These are phyloP conservation scores for Tetragonula clypearis DNA, from an alignment of 1,140 invertebrate genomes.

Conservation along the genomic window DNA sequence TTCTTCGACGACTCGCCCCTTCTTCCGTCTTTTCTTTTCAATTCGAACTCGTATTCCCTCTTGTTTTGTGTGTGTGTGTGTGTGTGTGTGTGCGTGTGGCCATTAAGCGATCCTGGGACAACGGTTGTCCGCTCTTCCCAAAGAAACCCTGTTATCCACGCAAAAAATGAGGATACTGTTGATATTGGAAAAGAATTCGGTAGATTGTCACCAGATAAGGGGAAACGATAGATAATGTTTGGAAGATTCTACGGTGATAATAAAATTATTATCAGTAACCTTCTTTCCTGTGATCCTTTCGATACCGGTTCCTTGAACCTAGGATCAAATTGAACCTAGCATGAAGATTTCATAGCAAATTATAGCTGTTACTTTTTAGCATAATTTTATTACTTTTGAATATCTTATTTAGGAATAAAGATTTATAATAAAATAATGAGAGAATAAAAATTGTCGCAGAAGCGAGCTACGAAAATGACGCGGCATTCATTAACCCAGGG, in stretches of 20 bases:
- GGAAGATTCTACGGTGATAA: neutral
- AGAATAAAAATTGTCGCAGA: too few relatives aligned
- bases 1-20: conserved; percentile 25
- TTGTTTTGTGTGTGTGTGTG: neutral
- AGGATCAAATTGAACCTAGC: too few relatives aligned
- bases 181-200: neutral
- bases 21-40: conserved; percentile 23
- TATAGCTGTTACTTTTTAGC: too few relatives aligned
- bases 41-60: conserved; percentile 23
- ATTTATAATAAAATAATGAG: too few relatives aligned
- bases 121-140: neutral
- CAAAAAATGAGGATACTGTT: neutral
- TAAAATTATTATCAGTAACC: neutral
- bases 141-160: neutral
- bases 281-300: neutral
- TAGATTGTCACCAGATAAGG: neutral
- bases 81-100: conserved; percentile 36
- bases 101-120: conserved; percentile 65
- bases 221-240: neutral
- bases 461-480: too few relatives aligned
- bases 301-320: too few relatives aligned
- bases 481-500: too few relatives aligned
- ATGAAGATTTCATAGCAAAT: too few relatives aligned
- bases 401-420: too few relatives aligned
- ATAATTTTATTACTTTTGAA: too few relatives aligned